Evolutionary conservation across 2,888 invertebrate genomes (phyloP), one percentile per base, ranked within the genome.

Genomic region (Caenorhabditis sp.): DNA sequence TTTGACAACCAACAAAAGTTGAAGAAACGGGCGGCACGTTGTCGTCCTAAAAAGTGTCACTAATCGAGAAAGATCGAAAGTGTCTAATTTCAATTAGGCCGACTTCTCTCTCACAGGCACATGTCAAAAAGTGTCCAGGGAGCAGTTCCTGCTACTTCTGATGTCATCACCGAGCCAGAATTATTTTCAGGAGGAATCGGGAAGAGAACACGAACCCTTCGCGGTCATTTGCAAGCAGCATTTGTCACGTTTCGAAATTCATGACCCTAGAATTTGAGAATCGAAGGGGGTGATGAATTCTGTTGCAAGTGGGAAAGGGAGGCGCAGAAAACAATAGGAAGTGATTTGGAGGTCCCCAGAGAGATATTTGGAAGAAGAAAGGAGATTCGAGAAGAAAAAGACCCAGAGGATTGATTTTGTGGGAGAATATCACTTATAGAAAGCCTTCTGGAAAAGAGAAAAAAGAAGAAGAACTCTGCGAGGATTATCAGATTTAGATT

Each of bases 11-110:
- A 60, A 26, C 50, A 61, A 70, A 70, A 70, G 60, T 70, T 35
- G 47, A 47, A 53, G 15, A 24, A 22, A 11, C 5, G 13, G 53
- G 22, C 5, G 13, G 53, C 53, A 53, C 53, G 53, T 53, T 15
- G 22, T 53, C 26, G 22, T 53, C 50, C 44, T 50, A 13, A 18
- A 47, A 47, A 53, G 53, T 61, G 51, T 24, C 53, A 55, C 28
- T 71, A 51, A 61, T 62, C 61, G 53, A 1, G n/a, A 15, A 6
- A 35, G 37, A 62, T 53, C 26, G 53, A 55, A 70, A 53, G 62
- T 53, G 55, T 72, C 72, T 58, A 72, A 72, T 72, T 72, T 72
- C 56, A 72, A 72, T 65, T 72, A 65, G 37, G 37, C n/a, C n/a
- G 64, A 9, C 53, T 55, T 51, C 55, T 60, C 70, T 51, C 61